A percentile compares a stretch with the other conserved stretches of the same genome.
These are phyloP conservation scores for Prionailurus viverrinus DNA, from an alignment of 2,113 vertebrate genomes.

Conservation along the genomic window DNA sequence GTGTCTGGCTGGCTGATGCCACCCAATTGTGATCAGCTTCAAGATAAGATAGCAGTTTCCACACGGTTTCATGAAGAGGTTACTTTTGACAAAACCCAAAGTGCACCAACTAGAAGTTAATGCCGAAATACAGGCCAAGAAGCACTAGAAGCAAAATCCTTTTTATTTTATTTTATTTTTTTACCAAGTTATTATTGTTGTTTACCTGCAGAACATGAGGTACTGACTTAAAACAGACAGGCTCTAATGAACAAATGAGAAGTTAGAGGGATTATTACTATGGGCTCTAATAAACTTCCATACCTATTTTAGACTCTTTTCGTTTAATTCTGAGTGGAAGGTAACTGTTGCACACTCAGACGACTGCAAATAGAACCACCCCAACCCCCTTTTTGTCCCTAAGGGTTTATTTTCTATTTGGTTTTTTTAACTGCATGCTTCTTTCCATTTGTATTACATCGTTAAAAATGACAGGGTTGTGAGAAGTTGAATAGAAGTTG, in stretches of 20 bases:
- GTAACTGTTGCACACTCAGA: conserved; percentile 6
- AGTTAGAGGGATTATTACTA: conserved; percentile 6
- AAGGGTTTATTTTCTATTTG: conserved; percentile 22
- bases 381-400: not conserved
- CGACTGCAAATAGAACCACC: not conserved
- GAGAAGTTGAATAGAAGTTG: not conserved
- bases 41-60: conserved; percentile 70
- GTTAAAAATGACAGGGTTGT: conserved; percentile 45
- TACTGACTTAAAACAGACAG: conserved; percentile 24
- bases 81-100: conserved; percentile 80
- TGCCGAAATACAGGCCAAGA: conserved; percentile 49
- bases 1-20: not conserved
- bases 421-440: conserved; percentile 59
- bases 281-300: conserved; percentile 28
- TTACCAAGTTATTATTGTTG: conserved; percentile 18
- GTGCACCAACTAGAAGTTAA: conserved; percentile 82
- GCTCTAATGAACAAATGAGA: not conserved
- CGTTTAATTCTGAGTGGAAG: conserved; percentile 49
- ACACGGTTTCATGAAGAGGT: conserved; percentile 80
- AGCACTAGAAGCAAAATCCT: conserved; percentile 28
- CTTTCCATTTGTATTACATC: conserved; percentile 49
- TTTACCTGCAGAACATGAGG: conserved; percentile 57
- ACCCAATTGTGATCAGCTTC: not conserved
- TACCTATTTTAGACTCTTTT: conserved; percentile 7
- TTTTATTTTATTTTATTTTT: not conserved